A percentile compares a stretch with the other conserved stretches of the same genome.
Evolutionary conservation across 2,888 invertebrate species (phyloP).

Genomic region (Therioaphis trifolii): DNA sequence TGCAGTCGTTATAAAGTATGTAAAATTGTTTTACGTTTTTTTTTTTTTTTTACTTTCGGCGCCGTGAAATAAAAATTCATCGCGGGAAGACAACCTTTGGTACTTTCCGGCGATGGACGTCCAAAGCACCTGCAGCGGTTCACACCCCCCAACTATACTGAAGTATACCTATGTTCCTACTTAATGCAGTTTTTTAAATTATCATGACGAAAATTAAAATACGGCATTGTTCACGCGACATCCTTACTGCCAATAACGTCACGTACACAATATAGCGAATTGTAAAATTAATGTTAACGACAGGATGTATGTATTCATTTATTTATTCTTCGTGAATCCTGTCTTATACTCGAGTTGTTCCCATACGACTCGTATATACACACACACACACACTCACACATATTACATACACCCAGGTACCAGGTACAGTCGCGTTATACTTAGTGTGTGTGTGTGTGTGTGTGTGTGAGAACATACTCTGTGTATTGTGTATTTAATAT

Average conservation of each 20-base stretch:
- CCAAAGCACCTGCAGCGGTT: slow-evolving; percentile 32
- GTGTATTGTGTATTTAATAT: not conserved
- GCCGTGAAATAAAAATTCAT: too few species aligned
- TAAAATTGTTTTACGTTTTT: too few species aligned
- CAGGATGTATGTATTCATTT: slow-evolving; percentile 14
- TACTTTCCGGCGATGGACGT: not conserved
- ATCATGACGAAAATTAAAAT: slow-evolving; percentile 21
- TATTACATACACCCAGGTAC: too few species aligned
- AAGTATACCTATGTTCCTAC: too few species aligned
- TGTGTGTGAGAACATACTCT: not conserved
- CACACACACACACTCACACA: too few species aligned
- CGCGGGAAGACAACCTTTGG: too few species aligned
- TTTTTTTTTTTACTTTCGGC: too few species aligned
- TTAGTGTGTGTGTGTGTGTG: too few species aligned
- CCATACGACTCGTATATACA: slow-evolving; percentile 20
- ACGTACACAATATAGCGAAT: not conserved
- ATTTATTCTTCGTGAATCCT: slow-evolving; percentile 27
- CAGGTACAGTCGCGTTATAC: too few species aligned
- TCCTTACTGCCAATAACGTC: slow-evolving; percentile 4
- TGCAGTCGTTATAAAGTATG: too few species aligned
- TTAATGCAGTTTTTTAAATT: too few species aligned
- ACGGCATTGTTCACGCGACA: not conserved
- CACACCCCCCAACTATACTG: too few species aligned
- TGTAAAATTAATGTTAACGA: slow-evolving; percentile 7
- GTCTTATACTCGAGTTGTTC: slow-evolving; percentile 15